Percentiles rank a stretch among this genome's conserved stretches.
phyloP scores from a whole-genome alignment of 2,113 vertebrate species.

The Deroptyus accipitrinus region DNA sequence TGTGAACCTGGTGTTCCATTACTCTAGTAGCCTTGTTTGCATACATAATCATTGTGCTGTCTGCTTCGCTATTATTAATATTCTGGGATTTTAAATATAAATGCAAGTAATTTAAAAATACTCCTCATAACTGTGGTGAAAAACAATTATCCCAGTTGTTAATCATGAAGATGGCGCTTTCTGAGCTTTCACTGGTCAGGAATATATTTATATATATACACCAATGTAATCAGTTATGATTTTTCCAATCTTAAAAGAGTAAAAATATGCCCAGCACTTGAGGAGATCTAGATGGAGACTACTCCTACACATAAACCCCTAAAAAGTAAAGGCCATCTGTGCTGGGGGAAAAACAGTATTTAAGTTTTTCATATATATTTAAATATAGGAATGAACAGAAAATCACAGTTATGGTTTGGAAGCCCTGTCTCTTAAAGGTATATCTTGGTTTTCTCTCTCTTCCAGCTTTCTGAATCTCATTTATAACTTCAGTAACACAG shows the following conservation, averaged over 20 bases:
- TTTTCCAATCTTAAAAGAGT: background rate
- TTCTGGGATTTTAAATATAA: background rate
- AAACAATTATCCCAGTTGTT: background rate
- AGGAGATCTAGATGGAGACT: background rate
- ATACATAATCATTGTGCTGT: background rate
- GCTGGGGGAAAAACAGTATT: background rate
- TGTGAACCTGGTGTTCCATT: background rate
- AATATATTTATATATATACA: background rate
- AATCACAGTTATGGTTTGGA: background rate
- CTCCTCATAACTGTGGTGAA: background rate
- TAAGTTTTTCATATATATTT: background rate
- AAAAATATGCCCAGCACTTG: background rate
- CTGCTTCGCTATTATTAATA: background rate
- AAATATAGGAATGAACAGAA: background rate
- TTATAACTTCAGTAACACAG: background rate
- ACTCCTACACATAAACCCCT: background rate
- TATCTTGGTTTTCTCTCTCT: background rate
- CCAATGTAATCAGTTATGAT: background rate
- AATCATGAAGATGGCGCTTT: background rate
- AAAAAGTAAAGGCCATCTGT: constrained; percentile 43
- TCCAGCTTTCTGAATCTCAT: background rate
- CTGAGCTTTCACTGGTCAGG: background rate
- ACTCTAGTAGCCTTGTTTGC: background rate
- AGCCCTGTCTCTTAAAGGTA: background rate
- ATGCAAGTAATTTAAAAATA: background rate